Conservation (phyloP, 2,888 invertebrate species). For the Dolomedes plantarius region DNA sequence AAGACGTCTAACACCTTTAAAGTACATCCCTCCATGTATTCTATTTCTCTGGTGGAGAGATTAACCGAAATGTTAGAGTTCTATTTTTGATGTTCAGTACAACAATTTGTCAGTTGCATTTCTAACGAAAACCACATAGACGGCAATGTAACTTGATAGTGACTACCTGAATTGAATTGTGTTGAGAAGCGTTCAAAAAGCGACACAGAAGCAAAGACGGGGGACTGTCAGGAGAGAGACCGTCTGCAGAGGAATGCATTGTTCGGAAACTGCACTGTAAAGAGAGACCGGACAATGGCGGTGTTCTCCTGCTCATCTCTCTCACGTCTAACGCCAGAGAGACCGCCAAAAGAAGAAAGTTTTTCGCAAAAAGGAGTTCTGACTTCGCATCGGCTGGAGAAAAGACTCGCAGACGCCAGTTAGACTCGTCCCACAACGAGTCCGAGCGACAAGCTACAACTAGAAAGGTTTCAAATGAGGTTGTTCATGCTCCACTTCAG, state of each 20-base stretch:
- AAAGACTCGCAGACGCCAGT: not conserved
- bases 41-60: not conserved
- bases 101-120: slow-evolving; percentile 58
- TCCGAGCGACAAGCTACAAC: no score
- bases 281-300: slow-evolving; percentile 47
- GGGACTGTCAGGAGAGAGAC: slow-evolving; percentile 13
- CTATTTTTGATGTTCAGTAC: not conserved
- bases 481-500: no score
- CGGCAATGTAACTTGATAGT: slow-evolving; percentile 64
- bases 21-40: no score
- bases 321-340: not conserved
- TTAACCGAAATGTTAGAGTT: slow-evolving; percentile 7
- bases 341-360: not conserved
- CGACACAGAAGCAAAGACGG: slow-evolving; percentile 27
- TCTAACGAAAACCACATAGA: slow-evolving; percentile 52
- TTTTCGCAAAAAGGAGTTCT: not conserved
- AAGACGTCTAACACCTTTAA: no score
- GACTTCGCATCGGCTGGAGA: not conserved
- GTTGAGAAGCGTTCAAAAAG: slow-evolving; percentile 57
- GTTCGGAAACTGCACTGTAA: slow-evolving; percentile 41
- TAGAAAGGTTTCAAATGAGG: no score
- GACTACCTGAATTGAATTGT: slow-evolving; percentile 54
- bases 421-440: not conserved
- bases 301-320: slow-evolving; percentile 38
- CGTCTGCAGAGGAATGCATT: slow-evolving; percentile 28